These are phyloP conservation scores for Monomorium pharaonis DNA, from an alignment of 1,140 invertebrate genomes.

Conservation along the genomic window DNA sequence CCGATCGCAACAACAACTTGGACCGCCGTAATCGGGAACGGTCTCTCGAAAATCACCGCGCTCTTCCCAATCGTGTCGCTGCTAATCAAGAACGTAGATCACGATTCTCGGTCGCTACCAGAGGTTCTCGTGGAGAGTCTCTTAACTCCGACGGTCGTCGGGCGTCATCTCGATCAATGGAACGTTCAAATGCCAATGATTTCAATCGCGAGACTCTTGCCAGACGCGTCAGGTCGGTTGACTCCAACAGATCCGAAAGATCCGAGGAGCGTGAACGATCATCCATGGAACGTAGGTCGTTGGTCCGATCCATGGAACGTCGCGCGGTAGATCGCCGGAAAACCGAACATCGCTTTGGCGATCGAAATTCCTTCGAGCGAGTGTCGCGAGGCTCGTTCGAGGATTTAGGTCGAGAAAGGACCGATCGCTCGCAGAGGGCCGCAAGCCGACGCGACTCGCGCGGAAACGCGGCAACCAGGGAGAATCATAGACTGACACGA, in stretches of 20 bases:
- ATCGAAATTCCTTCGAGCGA: slow-evolving; percentile 15
- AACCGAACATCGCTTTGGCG: background rate
- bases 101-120: background rate
- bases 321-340: background rate
- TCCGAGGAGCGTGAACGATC: background rate
- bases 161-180: slow-evolving; percentile 20
- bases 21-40: slow-evolving; percentile 22
- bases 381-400: background rate
- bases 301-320: slow-evolving; percentile 12
- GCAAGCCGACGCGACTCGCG: slow-evolving; percentile 1
- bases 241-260: background rate
- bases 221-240: background rate
- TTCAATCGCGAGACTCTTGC: background rate
- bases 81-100: background rate
- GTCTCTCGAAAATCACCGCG: slow-evolving; percentile 16
- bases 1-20: slow-evolving; percentile 32
- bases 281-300: background rate
- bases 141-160: background rate
- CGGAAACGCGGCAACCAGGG: background rate
- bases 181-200: background rate
- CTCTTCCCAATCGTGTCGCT: background rate
- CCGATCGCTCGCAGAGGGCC: background rate
- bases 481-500: background rate
- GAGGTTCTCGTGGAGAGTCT: background rate
- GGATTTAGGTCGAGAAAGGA: slow-evolving; percentile 2